These are phyloP conservation scores for Leucania comma DNA, from an alignment of 2,888 invertebrate genomes.

Conservation along the genomic window DNA sequence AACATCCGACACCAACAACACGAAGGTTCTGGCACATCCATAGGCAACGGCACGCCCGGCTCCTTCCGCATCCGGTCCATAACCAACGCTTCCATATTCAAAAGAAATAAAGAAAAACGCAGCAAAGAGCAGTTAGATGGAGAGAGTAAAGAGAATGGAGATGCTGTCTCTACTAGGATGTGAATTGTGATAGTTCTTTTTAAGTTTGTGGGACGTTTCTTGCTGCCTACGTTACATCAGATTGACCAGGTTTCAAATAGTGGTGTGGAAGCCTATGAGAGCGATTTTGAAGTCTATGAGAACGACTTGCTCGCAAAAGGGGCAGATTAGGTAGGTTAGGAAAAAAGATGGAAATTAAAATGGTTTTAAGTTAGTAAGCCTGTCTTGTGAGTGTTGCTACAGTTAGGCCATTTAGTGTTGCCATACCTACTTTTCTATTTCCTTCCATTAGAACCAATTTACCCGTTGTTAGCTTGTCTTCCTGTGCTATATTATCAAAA, in stretches of 20 bases:
- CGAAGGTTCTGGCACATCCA: constrained; percentile 70
- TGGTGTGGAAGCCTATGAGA: background rate
- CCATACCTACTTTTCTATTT: constrained; percentile 12
- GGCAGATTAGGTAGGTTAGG: background rate
- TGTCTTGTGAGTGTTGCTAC: constrained; percentile 13
- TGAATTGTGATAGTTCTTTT: constrained; percentile 58
- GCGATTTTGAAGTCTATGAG: background rate
- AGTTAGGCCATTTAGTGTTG: constrained; percentile 21
- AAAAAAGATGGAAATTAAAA: background rate
- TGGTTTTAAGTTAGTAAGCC: background rate
- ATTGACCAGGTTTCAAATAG: background rate
- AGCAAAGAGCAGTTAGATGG: constrained; percentile 71
- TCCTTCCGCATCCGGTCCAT: constrained; percentile 83
- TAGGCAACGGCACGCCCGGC: constrained; percentile 76
- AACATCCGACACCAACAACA: constrained; percentile 73
- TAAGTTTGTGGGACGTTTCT: constrained; percentile 11
- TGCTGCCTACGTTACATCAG: background rate
- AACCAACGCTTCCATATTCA: constrained; percentile 84
- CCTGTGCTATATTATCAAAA: constrained; percentile 21
- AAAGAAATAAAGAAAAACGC: constrained; percentile 75
- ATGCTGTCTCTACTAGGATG: constrained; percentile 81
- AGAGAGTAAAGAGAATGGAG: constrained; percentile 75
- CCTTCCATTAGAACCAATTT: background rate
- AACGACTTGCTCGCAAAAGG: background rate
- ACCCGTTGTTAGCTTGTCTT: constrained; percentile 32